Percentiles rank a stretch among this genome's conserved stretches.
Evolutionary conservation across 2,888 invertebrate genomes (phyloP).

Genomic region (Laspeyria flexula): DNA sequence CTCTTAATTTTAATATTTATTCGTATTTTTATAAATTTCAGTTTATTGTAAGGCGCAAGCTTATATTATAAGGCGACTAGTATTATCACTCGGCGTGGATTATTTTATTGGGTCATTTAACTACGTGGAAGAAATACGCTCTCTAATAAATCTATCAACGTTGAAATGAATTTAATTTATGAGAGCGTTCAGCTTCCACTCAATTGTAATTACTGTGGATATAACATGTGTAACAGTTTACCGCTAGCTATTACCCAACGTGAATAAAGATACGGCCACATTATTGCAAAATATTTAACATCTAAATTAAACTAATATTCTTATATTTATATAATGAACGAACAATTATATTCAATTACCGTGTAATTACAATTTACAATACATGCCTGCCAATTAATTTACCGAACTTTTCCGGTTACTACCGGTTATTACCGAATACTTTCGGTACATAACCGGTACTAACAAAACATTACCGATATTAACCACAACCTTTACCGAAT

Average conservation of each 20-base stretch:
- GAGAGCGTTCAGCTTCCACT: no score
- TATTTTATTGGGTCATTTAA: neutral
- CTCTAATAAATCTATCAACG: no score
- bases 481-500: neutral
- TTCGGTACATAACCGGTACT: neutral
- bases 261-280: neutral
- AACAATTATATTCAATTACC: neutral
- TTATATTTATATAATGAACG: neutral
- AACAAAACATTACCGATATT: neutral
- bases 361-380: neutral
- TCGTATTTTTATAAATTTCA: no score
- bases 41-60: neutral
- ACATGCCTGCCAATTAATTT: neutral
- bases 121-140: no score
- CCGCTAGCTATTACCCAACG: neutral
- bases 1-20: no score
- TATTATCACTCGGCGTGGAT: neutral
- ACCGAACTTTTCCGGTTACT: neutral
- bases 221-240: neutral
- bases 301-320: neutral
- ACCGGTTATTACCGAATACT: neutral
- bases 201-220: no score
- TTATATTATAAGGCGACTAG: constrained; percentile 4
- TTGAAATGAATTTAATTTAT: no score
- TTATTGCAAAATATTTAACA: no score